phyloP scores from a whole-genome alignment of 2,888 invertebrate genomes.

The Ochropleura plecta region DNA sequence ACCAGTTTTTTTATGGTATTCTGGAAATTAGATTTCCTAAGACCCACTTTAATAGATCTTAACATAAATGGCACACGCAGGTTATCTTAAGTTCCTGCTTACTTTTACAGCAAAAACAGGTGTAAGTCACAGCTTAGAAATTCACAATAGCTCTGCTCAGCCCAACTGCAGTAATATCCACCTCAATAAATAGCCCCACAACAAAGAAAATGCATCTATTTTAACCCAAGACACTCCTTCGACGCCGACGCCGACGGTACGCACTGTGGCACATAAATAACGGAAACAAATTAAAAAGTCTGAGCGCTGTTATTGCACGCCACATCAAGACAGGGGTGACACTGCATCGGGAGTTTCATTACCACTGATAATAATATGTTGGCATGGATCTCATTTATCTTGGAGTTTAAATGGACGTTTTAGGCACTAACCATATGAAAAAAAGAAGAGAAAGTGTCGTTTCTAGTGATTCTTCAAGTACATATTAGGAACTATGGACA shows the following conservation, averaged over 20 bases:
- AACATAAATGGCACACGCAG: too few species aligned
- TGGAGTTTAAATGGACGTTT: background rate
- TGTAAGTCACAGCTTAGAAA: too few species aligned
- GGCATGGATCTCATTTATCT: conserved; percentile 32
- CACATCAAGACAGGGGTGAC: conserved; percentile 60
- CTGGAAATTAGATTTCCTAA: too few species aligned
- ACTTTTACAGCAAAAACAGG: too few species aligned
- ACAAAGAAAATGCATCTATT: conserved; percentile 50
- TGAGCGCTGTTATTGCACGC: conserved; percentile 65
- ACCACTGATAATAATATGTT: conserved; percentile 10
- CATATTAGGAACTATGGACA: too few species aligned
- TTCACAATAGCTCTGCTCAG: background rate
- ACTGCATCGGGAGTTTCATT: conserved; percentile 46
- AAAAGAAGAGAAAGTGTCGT: too few species aligned
- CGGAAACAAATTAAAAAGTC: conserved; percentile 83
- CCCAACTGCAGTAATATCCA: background rate
- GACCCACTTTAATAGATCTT: too few species aligned
- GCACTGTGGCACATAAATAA: conserved; percentile 78
- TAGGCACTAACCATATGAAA: too few species aligned
- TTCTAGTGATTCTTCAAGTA: too few species aligned
- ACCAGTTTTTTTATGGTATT: too few species aligned
- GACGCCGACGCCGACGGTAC: conserved; percentile 29
- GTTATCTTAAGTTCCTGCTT: too few species aligned
- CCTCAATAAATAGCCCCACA: background rate
- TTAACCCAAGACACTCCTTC: conserved; percentile 63